These are phyloP conservation scores for Megaceryle torquata DNA, from an alignment of 2,113 vertebrate genomes.

Conservation along the genomic window DNA sequence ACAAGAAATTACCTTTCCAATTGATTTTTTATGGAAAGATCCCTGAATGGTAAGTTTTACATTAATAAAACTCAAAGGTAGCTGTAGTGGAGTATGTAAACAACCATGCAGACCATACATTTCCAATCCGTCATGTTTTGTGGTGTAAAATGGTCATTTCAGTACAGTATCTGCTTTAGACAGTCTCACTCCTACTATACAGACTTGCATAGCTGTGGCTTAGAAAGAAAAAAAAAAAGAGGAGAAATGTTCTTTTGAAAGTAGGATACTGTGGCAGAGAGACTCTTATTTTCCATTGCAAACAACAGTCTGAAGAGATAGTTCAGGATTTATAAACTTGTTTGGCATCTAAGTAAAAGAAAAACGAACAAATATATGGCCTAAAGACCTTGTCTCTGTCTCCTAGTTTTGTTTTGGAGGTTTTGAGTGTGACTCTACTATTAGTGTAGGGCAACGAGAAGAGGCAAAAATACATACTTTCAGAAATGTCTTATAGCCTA, in stretches of 20 bases:
- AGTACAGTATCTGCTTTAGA: background rate
- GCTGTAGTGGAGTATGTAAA: background rate
- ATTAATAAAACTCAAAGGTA: background rate
- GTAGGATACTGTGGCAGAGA: background rate
- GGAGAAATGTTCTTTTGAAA: background rate
- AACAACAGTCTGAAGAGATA: background rate
- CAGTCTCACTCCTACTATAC: background rate
- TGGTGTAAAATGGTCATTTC: background rate
- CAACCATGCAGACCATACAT: background rate
- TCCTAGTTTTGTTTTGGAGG: background rate
- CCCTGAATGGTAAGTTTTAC: background rate
- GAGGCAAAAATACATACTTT: background rate
- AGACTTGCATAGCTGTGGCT: background rate
- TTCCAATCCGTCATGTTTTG: background rate
- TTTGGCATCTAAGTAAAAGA: background rate
- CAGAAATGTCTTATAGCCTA: background rate
- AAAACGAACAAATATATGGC: background rate
- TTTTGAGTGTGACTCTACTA: background rate
- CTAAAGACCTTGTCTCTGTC: background rate
- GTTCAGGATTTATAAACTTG: background rate
- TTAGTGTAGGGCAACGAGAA: background rate
- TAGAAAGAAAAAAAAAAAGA: rapidly evolving
- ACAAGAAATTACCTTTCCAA: background rate
- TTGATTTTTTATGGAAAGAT: background rate
- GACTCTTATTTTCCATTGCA: background rate